A percentile compares a stretch with the other conserved stretches of the same genome.
These are phyloP conservation scores for Coelopa frigida DNA, from an alignment of 1,140 invertebrate genomes.

Conservation along the genomic window DNA sequence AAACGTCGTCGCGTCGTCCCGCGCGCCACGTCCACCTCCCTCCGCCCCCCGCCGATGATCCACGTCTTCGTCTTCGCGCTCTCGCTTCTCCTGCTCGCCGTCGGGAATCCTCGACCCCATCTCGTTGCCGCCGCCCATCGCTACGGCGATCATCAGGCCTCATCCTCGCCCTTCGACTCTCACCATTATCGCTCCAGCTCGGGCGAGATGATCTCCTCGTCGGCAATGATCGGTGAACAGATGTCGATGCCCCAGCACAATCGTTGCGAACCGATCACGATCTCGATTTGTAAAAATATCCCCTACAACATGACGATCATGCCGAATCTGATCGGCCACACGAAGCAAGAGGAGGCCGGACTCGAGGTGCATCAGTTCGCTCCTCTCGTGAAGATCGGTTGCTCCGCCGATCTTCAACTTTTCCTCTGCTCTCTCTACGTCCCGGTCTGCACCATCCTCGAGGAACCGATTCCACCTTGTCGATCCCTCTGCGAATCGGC, in stretches of 20 bases:
- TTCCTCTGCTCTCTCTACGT: slow-evolving; percentile 95
- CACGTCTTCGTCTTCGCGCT: slow-evolving; percentile 7
- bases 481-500: slow-evolving; percentile 84
- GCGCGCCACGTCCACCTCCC: too few species aligned
- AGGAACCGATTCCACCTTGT: slow-evolving; percentile 86
- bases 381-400: slow-evolving; percentile 92
- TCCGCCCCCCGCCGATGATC: too few species aligned
- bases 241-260: slow-evolving; percentile 52
- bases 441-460: slow-evolving; percentile 91
- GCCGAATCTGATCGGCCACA: slow-evolving; percentile 89
- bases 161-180: slow-evolving; percentile 1
- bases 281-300: slow-evolving; percentile 86
- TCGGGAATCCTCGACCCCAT: too few species aligned
- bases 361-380: slow-evolving; percentile 89
- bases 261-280: slow-evolving; percentile 87
- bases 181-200: slow-evolving; percentile 21
- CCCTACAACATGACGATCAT: slow-evolving; percentile 94
- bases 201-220: slow-evolving; percentile 20
- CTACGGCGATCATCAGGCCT: slow-evolving; percentile 5
- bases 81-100: background rate
- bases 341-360: slow-evolving; percentile 91
- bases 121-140: slow-evolving; percentile 10
- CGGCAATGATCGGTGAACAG: slow-evolving; percentile 6
- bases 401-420: slow-evolving; percentile 87
- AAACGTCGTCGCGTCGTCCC: too few species aligned